These are phyloP conservation scores for Colossoma macropomum DNA, from an alignment of 2,113 vertebrate species.

Conservation along the genomic window DNA sequence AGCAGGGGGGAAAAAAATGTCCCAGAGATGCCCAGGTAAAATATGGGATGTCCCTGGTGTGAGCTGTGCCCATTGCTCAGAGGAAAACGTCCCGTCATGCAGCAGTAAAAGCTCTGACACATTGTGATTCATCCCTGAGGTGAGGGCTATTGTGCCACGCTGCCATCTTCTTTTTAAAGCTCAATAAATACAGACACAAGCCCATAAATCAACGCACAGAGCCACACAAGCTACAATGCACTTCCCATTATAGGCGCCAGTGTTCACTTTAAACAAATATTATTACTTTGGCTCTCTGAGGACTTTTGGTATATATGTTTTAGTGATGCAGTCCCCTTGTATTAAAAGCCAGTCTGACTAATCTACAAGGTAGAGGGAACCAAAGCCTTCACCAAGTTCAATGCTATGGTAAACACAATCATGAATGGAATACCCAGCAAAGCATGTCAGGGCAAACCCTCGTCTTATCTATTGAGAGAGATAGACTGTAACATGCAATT, in stretches of 20 bases:
- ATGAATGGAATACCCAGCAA: not conserved
- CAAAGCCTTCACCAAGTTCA: not conserved
- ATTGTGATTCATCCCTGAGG: slow-evolving; percentile 71
- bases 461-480: not conserved
- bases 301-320: slow-evolving; percentile 66
- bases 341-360: slow-evolving; percentile 60
- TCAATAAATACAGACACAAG: slow-evolving; percentile 69
- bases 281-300: slow-evolving; percentile 67
- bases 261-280: slow-evolving; percentile 75
- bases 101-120: slow-evolving; percentile 44
- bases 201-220: slow-evolving; percentile 66
- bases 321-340: slow-evolving; percentile 66
- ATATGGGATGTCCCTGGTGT: slow-evolving; percentile 57
- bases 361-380: slow-evolving; percentile 52
- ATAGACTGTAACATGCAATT: not conserved
- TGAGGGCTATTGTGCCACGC: slow-evolving; percentile 67
- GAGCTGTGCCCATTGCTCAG: slow-evolving; percentile 62
- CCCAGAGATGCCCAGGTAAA: slow-evolving; percentile 45
- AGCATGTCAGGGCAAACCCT: not conserved
- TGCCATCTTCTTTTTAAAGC: slow-evolving; percentile 75
- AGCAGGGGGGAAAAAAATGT: not conserved
- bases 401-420: not conserved
- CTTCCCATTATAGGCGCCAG: slow-evolving; percentile 58
- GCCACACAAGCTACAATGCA: not conserved
- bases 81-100: slow-evolving; percentile 62